Evolutionary conservation across 2,113 vertebrate genomes (phyloP), one percentile per base, ranked within the genome.

Genomic region (Muntiacus reevesi): DNA sequence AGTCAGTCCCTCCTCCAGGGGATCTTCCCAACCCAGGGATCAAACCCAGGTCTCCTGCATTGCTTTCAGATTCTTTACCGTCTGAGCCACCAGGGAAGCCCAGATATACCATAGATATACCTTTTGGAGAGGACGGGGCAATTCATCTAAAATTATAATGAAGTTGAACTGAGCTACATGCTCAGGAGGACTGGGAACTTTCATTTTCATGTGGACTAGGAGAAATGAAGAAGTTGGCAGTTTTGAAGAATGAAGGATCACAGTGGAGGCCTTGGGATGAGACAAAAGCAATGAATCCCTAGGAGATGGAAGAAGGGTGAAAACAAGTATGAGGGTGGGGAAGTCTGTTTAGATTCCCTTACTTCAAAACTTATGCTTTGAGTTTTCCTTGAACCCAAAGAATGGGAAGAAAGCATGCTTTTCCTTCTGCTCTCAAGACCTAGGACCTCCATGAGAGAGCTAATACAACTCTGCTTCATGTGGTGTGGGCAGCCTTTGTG

Each of bases 261-360:
- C 12, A 87, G 33, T 79, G 84, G 43, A 28, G 40, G 54, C 5
- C 25, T 83, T 95, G 9, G 45, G 28, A 57, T 2, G 89, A 83
- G 97, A 98, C 97, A 98, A 76, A 43, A 96, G 43, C 54, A 54
- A 12, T 74, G 12, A 78, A 82, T 94, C 25, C 81, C 47, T 85
- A 36, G 27, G 67, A 90, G n/a, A 95, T 87, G 71, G 25, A 28
- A 62, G 76, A 92, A 94, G 17, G n/a, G 11, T 57, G 15, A 45
- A 94, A 92, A 84, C 50, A 76, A 79, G 2, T n/a, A 83, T 50
- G 36, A 67, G 74, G 52, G 19, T 87, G 23, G 40, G 43, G 92
- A 84, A 57, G 17, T 85, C 74, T 47, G 17, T 43, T 94, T 79
- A 83, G 7, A 79, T 40, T 86, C 6, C 7, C 36, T 36, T 14